A percentile compares a stretch with the other conserved stretches of the same genome.
Evolutionary conservation across 2,888 invertebrate genomes (phyloP).

Genomic region (Agonopterix alstromeriana): DNA sequence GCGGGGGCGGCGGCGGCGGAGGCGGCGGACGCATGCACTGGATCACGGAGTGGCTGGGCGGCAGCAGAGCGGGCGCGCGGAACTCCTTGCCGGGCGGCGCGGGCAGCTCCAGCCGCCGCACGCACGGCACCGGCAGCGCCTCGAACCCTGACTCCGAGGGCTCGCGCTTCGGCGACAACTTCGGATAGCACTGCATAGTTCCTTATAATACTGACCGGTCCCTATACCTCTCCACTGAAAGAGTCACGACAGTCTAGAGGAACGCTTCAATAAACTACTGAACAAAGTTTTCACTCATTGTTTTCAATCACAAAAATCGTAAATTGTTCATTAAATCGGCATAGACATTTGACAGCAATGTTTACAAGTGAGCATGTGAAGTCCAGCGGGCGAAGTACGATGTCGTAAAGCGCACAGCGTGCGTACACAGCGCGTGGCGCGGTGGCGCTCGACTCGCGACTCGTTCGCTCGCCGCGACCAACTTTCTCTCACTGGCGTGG

Average conservation of each 20-base stretch:
- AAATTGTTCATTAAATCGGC: conserved; percentile 35
- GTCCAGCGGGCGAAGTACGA: conserved; percentile 46
- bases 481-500: conserved; percentile 77
- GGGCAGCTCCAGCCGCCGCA: conserved; percentile 59
- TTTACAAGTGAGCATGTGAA: conserved; percentile 34
- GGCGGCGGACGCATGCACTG: conserved; percentile 71
- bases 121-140: conserved; percentile 48
- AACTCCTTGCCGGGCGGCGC: conserved; percentile 71
- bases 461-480: conserved; percentile 74
- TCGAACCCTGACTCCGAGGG: conserved; percentile 55
- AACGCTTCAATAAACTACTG: conserved; percentile 4
- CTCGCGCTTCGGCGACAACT: conserved; percentile 63
- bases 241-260: conserved; percentile 15
- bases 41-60: conserved; percentile 62
- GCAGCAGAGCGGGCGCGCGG: conserved; percentile 60
- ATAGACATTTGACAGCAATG: conserved; percentile 34
- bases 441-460: conserved; percentile 63
- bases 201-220: conserved; percentile 27
- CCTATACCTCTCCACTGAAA: conserved; percentile 7
- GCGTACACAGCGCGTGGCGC: conserved; percentile 34
- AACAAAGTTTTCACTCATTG: conserved; percentile 27
- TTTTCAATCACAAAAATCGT: conserved; percentile 30
- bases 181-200: conserved; percentile 69
- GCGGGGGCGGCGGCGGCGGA: conserved; percentile 60
- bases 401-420: conserved; percentile 38